Base-by-base conservation (phyloP, 2,888 invertebrate genomes). In the Tuta absoluta region DNA sequence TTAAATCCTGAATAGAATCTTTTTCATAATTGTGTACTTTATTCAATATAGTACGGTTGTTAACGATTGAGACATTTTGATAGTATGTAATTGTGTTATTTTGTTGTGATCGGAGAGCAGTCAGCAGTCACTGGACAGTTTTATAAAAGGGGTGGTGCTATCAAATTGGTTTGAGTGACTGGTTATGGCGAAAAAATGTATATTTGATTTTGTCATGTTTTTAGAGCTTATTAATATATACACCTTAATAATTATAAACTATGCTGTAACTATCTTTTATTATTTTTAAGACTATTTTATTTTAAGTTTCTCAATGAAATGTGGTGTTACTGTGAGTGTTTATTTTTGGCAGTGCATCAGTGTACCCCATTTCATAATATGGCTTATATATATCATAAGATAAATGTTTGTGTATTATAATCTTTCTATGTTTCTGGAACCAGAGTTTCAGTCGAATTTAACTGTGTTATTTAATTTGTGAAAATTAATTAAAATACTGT, bases 161-260 rank as follows among this genome's bases (percentile, higher is more conserved):
- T 81, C 85, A 80, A 78, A 82, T 79, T 82, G 85, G 79, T 79
- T 75, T 75, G 81, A 82, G 85, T 87, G 89, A 85, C 86, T 86
- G 89, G 80, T 75, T 70, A 75, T 75, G 79, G 77, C 82, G 83
- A 86, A 81, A 82, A 81, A 87, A 86, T 82, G 77, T 85, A 78
- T 86, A 84, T 86, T 87, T 89, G 78, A 81, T 89, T 89, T 88
- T 85, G 85, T 88, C 87, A 85, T 86, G 81, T 84, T 89, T 89
- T 87, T 91, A 91, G 91, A 91, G 91, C 91, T 91, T 90, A 89
- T 85, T 90, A 91, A 90, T 90, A 87, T 88, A 88, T 87, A 87
- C 85, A 83, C 78, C 80, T 76, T 85, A 84, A 75, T 85, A 84
- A 81, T n/a, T 80, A 82, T 81, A 87, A 85, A 53, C 83, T 85